Conservation (phyloP, 2,888 invertebrate species). For the Erebia ligea region DNA sequence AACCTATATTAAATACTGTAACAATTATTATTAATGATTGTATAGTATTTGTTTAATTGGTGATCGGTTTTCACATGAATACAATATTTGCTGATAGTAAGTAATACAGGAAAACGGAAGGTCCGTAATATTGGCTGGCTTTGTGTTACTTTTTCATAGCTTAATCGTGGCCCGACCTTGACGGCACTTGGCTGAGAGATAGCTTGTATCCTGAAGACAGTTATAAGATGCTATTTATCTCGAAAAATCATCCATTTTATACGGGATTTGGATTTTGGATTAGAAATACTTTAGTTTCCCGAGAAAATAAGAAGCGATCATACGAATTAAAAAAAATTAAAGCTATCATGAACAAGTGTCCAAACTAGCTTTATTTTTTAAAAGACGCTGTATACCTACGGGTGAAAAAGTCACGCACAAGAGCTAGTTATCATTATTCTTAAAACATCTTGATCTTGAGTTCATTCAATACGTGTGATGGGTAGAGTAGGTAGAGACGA, state of each 20-base stretch:
- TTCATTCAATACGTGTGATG: not conserved
- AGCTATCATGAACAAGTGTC: too few species aligned
- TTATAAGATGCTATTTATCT: too few species aligned
- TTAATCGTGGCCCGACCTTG: too few species aligned
- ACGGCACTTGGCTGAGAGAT: too few species aligned
- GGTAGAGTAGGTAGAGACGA: not conserved
- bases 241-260: too few species aligned
- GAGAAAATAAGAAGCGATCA: not conserved
- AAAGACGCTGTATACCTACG: not conserved
- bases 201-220: too few species aligned
- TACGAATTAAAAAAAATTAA: not conserved
- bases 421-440: not conserved
- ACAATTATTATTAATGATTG: not conserved
- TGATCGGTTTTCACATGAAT: not conserved
- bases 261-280: too few species aligned
- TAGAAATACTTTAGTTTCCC: too few species aligned
- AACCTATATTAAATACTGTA: constrained; percentile 3
- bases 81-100: not conserved
- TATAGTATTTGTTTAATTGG: not conserved
- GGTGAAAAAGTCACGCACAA: not conserved
- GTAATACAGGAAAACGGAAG: too few species aligned
- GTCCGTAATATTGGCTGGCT: too few species aligned
- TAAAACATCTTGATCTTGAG: not conserved
- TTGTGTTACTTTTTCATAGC: too few species aligned
- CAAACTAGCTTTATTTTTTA: too few species aligned